These are phyloP conservation scores for Zonotrichia leucophrys DNA, from an alignment of 2,113 vertebrate genomes.

Conservation along the genomic window DNA sequence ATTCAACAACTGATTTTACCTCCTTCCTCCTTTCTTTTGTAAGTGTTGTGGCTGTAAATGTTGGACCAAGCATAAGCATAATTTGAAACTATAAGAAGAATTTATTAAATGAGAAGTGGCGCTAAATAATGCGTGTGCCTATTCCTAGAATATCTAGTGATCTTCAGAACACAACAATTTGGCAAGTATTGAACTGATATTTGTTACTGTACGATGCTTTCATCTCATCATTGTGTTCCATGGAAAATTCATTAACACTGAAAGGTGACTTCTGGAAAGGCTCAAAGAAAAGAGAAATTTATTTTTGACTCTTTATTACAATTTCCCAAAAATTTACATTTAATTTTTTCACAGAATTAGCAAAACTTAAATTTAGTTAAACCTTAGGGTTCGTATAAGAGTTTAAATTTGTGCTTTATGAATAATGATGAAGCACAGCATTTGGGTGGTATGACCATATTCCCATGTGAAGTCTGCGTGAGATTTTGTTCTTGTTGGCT, in stretches of 20 bases:
- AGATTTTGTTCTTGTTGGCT: not conserved
- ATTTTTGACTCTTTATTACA: not conserved
- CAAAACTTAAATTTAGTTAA: not conserved
- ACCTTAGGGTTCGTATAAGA: not conserved
- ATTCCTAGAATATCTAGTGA: constrained; percentile 11
- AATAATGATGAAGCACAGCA: not conserved
- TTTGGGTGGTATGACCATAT: not conserved
- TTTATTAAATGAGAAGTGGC: constrained; percentile 20
- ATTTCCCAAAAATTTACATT: not conserved
- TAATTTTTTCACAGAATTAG: not conserved
- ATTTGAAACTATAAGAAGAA: constrained; percentile 8
- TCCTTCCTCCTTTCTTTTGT: not conserved
- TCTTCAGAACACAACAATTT: constrained; percentile 23
- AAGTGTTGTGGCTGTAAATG: not conserved
- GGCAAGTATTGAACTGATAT: constrained; percentile 6
- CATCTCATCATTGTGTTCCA: not conserved
- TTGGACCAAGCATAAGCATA: not conserved
- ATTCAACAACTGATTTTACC: not conserved
- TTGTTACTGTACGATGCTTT: not conserved
- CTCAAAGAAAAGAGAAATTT: not conserved
- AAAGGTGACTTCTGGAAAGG: not conserved
- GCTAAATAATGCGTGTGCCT: not conserved
- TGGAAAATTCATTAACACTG: not conserved
- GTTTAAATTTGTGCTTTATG: not conserved
- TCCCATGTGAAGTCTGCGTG: not conserved